Evolutionary conservation across 2,113 vertebrate genomes (phyloP), one percentile per base, ranked within the genome.

Genomic region (Symphodus melops): DNA sequence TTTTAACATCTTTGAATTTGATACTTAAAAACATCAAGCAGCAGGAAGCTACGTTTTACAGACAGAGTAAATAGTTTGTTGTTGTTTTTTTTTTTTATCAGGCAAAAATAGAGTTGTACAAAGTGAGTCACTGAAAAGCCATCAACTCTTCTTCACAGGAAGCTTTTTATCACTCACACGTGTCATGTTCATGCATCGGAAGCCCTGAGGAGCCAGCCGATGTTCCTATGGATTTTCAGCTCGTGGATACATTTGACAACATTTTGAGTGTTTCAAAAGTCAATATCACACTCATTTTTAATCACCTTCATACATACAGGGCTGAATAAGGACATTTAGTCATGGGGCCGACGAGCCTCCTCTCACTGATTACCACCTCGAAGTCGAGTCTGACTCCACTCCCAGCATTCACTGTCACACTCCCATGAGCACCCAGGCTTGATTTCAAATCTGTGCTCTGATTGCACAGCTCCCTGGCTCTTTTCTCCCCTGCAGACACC

Each of bases 381-480:
- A 68, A 14, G 65, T 59, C 0, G 72, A 65, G 56, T 80, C 44
- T 8, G 42, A 28, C 60, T 58, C 39, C 1, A 7, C 1, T 28
- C 17, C n/a, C 58, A 36, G 70, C 70, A 48, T 44, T 71, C 48
- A 5, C 44, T 14, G 68, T 54, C 59, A 1, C 64, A 62, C 77
- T 84, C 82, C 72, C 28, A 64, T 41, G 72, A 86, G 82, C 85
- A 76, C 64, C 79, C 75, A 72, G 10, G 75, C 51, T 5, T 17
- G 75, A 79, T 87, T 85, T 84, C 58, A 69, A 84, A 82, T 85
- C 67, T 72, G 41, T 12, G 64, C 59, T 74, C 78, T 75, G 65
- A 81, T 83, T 81, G 77, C 70, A 52, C 48, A 28, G 61, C 70
- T 67, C 69, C 58, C 41, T 19, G 59, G 60, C 33, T 33, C 33